Evolutionary conservation across 2,888 invertebrate genomes (phyloP), one percentile per base, ranked within the genome.

Genomic region (Athetis lepigone): DNA sequence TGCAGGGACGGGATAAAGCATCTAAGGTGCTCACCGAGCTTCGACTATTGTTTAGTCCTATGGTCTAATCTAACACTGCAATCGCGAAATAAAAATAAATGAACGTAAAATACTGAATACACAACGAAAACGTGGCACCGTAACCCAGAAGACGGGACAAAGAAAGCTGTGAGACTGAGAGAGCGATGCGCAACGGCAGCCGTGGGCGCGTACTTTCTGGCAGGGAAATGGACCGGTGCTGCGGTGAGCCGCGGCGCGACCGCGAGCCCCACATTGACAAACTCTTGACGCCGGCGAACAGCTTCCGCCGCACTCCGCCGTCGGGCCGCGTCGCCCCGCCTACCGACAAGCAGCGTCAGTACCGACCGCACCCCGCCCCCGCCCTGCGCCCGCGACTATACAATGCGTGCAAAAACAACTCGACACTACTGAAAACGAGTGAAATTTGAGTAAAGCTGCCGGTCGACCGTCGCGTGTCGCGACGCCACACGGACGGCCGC

Each of bases 171-270:
- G 92, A 87, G 88, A 90, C 88, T 88, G 86, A 92, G 88, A 91
- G 89, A 91, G 89, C 90, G 87, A 85, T 91, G 90, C 89, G 89
- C 92, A 92, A 92, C 88, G 86, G 85, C 88, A 88, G 89, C 88
- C 89, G 85, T 86, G 90, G 89, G 90, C 91, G 91, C 96, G 96
- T 97, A 97, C 97, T 97, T 97, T 97, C 97, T 91, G 97, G 97
- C 94, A 97, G 96, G 92, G 97, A 97, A 96, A 97, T 97, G 95
- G 97, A 97, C 91, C 97, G 97, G 95, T 97, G 96, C 93, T 97
- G 97, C 84, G 97, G 96, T 84, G 97, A 96, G 88, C 96, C 96
- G 88, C 96, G 96, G 88, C 96, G 95, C 74, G 94, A 93, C 86
- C 96, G 96, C 86, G 96, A 95, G 88, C 97, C 97, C 95, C 97